These are phyloP conservation scores for Xanthia togata DNA, from an alignment of 2,888 invertebrate genomes.

Conservation along the genomic window DNA sequence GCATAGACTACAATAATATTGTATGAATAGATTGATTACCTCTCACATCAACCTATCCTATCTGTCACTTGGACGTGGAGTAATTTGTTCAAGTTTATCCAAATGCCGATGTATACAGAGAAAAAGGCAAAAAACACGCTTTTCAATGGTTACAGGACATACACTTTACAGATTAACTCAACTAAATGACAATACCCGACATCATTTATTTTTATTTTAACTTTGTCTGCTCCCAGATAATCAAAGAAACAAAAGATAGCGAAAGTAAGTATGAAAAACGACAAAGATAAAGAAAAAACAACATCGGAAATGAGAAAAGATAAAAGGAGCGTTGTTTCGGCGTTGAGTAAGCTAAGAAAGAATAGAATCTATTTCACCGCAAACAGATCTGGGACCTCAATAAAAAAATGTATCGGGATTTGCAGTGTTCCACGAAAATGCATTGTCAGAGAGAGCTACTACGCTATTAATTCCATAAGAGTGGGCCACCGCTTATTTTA, in stretches of 20 bases:
- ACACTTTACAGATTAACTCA: constrained; percentile 11
- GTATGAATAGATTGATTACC: constrained; percentile 24
- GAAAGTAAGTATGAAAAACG: constrained; percentile 40
- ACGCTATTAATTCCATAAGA: constrained; percentile 10
- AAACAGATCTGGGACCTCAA: constrained; percentile 15
- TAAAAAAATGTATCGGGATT: constrained; percentile 4
- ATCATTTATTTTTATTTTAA: constrained; percentile 29
- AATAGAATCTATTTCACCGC: constrained; percentile 45
- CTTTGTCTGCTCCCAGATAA: constrained; percentile 19
- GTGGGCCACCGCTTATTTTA: neutral
- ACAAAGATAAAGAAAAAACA: constrained; percentile 41
- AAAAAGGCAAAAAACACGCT: neutral
- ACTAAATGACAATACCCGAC: constrained; percentile 9
- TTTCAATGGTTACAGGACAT: neutral
- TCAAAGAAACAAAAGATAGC: constrained; percentile 16
- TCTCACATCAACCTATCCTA: neutral
- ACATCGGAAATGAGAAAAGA: constrained; percentile 59
- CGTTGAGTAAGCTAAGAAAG: constrained; percentile 29
- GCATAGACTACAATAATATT: neutral
- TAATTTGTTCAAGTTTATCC: neutral
- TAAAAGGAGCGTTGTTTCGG: constrained; percentile 51
- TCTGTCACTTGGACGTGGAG: neutral
- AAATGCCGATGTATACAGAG: no score
- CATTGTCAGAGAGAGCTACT: constrained; percentile 7
- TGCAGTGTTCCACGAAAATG: constrained; percentile 22